phyloP scores from a whole-genome alignment of 2,888 invertebrate genomes.

The Stictocephala bisonia region DNA sequence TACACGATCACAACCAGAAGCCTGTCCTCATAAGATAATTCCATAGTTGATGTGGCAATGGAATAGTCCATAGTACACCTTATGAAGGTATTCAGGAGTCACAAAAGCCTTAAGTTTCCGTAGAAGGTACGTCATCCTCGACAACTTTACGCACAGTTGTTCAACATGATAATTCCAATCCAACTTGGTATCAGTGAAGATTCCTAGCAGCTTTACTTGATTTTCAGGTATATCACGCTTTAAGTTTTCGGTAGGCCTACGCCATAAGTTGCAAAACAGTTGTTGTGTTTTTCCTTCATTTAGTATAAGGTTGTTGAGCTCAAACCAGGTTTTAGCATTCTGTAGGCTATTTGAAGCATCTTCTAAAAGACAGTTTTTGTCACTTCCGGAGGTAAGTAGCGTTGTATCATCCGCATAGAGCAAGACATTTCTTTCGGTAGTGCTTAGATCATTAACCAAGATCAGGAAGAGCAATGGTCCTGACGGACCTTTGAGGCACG shows the following conservation, averaged over 20 bases:
- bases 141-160: neutral
- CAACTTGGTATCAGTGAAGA: neutral
- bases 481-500: neutral
- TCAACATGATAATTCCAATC: neutral
- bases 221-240: neutral
- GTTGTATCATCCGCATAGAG: slow-evolving; percentile 20
- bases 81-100: neutral
- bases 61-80: neutral
- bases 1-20: neutral
- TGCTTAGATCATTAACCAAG: slow-evolving; percentile 8
- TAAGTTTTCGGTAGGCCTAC: neutral
- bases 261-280: too few species aligned
- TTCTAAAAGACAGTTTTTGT: neutral
- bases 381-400: neutral
- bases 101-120: neutral
- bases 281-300: neutral
- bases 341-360: neutral
- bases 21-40: neutral
- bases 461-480: slow-evolving; percentile 7
- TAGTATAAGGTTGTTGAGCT: neutral
- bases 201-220: neutral
- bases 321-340: neutral
- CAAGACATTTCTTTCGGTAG: neutral
- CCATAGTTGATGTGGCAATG: neutral
- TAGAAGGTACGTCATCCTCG: neutral